These are phyloP conservation scores for Triplophysa dalaica DNA, from an alignment of 2,113 vertebrate species.

Conservation along the genomic window DNA sequence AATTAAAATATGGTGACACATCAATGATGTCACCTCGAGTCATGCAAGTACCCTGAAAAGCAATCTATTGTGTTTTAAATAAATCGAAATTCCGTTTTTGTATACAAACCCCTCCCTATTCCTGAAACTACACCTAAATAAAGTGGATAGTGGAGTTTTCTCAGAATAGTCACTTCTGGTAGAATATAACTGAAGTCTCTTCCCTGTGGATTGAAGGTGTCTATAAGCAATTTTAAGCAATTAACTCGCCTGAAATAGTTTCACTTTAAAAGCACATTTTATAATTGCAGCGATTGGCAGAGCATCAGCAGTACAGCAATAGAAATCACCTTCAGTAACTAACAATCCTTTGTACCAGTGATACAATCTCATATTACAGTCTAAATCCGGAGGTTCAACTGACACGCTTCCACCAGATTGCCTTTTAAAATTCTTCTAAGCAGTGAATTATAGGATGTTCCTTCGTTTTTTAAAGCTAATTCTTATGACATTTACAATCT, in stretches of 20 bases:
- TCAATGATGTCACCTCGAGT: too few relatives aligned
- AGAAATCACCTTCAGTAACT: slow-evolving; percentile 19
- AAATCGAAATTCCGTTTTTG: too few relatives aligned
- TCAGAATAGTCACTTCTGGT: not conserved
- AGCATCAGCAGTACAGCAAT: not conserved
- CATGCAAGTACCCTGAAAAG: not conserved
- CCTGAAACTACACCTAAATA: not conserved
- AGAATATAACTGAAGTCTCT: not conserved
- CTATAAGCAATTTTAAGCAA: not conserved
- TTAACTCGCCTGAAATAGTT: slow-evolving; percentile 2
- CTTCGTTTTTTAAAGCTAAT: not conserved
- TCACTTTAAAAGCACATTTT: slow-evolving; percentile 6
- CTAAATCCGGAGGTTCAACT: not conserved
- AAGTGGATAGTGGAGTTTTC: not conserved
- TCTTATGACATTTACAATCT: not conserved
- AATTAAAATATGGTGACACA: too few relatives aligned
- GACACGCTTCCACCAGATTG: not conserved
- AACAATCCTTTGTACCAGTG: not conserved
- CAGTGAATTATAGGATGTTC: not conserved
- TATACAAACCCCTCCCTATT: too few relatives aligned
- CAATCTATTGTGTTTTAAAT: too few relatives aligned
- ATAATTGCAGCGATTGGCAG: slow-evolving; percentile 20
- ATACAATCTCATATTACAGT: not conserved
- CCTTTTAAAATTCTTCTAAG: not conserved
- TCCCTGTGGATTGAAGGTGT: not conserved